phyloP scores from a whole-genome alignment of 2,797 vertebrate genomes.

The Taenioides sp. region DNA sequence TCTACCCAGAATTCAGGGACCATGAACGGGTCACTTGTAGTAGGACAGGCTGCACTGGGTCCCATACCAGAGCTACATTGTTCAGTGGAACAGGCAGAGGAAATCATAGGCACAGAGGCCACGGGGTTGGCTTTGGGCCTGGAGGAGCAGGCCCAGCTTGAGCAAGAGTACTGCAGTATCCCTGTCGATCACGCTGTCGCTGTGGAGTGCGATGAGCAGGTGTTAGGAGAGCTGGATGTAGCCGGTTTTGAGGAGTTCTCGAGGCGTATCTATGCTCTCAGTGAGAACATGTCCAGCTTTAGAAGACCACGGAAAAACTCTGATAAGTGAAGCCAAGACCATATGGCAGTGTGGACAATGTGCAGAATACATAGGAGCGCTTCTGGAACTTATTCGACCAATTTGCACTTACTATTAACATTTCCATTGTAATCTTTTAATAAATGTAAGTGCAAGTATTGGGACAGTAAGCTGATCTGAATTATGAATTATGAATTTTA shows the following conservation, averaged over 20 bases:
- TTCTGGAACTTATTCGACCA: slow-evolving; percentile 67
- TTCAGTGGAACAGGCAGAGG: slow-evolving; percentile 92
- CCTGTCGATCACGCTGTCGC: slow-evolving; percentile 95
- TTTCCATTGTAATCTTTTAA: slow-evolving; percentile 78
- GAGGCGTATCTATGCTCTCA: slow-evolving; percentile 95
- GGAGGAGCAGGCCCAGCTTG: slow-evolving; percentile 78
- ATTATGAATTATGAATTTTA: not conserved
- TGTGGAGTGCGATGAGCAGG: slow-evolving; percentile 95
- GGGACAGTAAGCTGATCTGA: slow-evolving; percentile 34
- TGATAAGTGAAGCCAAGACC: slow-evolving; percentile 83
- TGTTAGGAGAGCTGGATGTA: slow-evolving; percentile 87
- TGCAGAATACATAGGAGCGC: slow-evolving; percentile 43
- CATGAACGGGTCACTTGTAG: slow-evolving; percentile 77
- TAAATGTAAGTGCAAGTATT: slow-evolving; percentile 54
- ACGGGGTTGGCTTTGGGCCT: slow-evolving; percentile 70
- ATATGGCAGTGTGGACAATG: slow-evolving; percentile 16
- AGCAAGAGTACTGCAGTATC: slow-evolving; percentile 86
- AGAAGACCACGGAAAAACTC: slow-evolving; percentile 92
- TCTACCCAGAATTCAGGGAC: slow-evolving; percentile 61
- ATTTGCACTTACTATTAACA: slow-evolving; percentile 86
- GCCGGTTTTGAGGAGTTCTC: slow-evolving; percentile 94
- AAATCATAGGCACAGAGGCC: slow-evolving; percentile 95
- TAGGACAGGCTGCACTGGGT: slow-evolving; percentile 42
- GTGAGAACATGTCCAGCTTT: slow-evolving; percentile 93
- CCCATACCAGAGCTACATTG: slow-evolving; percentile 77